phyloP scores from a whole-genome alignment of 2,888 invertebrate genomes.

The Catocala nupta region DNA sequence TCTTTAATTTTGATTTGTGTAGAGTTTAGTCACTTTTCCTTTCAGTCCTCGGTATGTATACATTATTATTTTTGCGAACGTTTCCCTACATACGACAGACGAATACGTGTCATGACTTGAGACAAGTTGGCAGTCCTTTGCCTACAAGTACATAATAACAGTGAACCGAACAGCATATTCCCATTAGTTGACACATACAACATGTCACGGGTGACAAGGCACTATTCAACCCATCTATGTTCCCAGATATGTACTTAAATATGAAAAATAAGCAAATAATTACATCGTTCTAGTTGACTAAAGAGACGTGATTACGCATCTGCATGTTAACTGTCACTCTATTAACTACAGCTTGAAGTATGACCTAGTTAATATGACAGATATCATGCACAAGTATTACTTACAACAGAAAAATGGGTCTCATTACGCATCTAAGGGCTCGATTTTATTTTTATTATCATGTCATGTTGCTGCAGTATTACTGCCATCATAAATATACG shows the following conservation, averaged over 20 bases:
- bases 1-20: too few species aligned
- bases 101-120: not conserved
- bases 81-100: not conserved
- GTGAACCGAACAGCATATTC: slow-evolving; percentile 7
- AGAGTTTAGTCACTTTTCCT: too few species aligned
- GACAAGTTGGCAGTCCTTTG: not conserved
- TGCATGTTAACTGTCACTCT: slow-evolving; percentile 12
- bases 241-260: slow-evolving; percentile 2
- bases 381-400: not conserved
- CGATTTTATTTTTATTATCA: slow-evolving; percentile 14
- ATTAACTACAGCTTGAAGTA: slow-evolving; percentile 37
- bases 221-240: not conserved
- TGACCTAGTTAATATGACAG: slow-evolving; percentile 12
- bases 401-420: slow-evolving; percentile 21
- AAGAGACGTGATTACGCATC: slow-evolving; percentile 4
- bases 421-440: slow-evolving; percentile 25
- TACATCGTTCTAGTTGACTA: slow-evolving; percentile 8
- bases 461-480: not conserved
- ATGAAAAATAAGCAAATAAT: slow-evolving; percentile 13
- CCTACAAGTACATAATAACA: slow-evolving; percentile 8
- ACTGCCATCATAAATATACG: slow-evolving; percentile 32
- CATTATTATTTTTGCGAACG: not conserved
- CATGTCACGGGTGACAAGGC: slow-evolving; percentile 8
- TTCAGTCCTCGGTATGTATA: too few species aligned
- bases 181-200: slow-evolving; percentile 15